Conservation (phyloP, 2,797 vertebrate genomes). For the Percopsis omiscomaycus region DNA sequence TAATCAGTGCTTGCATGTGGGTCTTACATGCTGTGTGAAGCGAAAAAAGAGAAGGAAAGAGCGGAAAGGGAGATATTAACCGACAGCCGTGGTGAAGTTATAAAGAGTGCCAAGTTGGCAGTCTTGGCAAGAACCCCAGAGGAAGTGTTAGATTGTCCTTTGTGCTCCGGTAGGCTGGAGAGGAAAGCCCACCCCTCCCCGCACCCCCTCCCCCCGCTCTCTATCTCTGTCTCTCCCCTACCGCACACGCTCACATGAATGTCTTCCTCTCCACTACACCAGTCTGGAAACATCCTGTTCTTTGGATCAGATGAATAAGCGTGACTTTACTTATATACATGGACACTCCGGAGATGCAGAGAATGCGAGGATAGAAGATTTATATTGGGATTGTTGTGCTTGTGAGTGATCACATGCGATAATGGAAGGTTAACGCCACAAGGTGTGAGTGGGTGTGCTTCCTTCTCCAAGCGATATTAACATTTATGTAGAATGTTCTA, state of each 20-base stretch:
- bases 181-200: conserved; percentile 68
- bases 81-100: conserved; percentile 59
- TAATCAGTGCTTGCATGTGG: neutral
- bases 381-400: conserved; percentile 17
- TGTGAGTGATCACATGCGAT: conserved; percentile 15
- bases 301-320: conserved; percentile 70
- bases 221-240: conserved; percentile 25
- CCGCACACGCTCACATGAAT: conserved; percentile 47
- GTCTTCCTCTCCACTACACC: conserved; percentile 68
- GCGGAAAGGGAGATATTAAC: conserved; percentile 31
- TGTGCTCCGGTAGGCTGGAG: conserved; percentile 77
- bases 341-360: conserved; percentile 30
- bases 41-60: conserved; percentile 12
- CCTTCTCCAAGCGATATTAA: conserved; percentile 6
- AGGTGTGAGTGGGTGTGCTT: conserved; percentile 5
- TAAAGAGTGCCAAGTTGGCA: conserved; percentile 79
- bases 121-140: conserved; percentile 78
- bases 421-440: conserved; percentile 23
- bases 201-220: neutral
- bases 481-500: conserved; percentile 11
- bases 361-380: conserved; percentile 6
- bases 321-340: conserved; percentile 52
- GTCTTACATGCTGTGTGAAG: neutral
- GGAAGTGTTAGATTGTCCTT: conserved; percentile 83
- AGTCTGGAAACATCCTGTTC: conserved; percentile 78